Evolutionary conservation across 2,113 vertebrate genomes (phyloP), one percentile per base, ranked within the genome.

Genomic region (Oostethus manadensis): DNA sequence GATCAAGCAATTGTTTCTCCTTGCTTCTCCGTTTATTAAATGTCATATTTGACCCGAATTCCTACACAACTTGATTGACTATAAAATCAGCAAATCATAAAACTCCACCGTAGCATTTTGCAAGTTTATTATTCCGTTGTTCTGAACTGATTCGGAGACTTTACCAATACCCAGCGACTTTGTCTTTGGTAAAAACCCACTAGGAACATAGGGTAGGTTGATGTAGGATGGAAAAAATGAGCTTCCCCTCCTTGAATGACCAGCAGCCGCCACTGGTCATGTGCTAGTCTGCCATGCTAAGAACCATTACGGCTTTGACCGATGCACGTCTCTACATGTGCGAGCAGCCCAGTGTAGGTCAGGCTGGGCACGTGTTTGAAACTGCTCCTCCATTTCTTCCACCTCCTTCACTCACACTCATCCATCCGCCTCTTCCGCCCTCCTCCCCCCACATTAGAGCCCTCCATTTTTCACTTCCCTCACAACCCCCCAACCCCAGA

Each of bases 31-130:
- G 71, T 70, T 84, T 83, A 80, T 81, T 78, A 81, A 80, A 84
- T 51, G 64, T 76, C 81, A 81, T 72, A 77, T 77, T 75, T 80
- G 80, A 79, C 83, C 85, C 64, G 81, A 77, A 86, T 86, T 87
- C 64, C 63, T 35, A 51, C 17, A 43, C 60, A 66, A 33, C 9
- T 53, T 17, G 10, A 53, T 29, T 33, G 15, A n/a, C n/a, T n/a
- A n/a, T n/a, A n/a, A n/a, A n/a, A n/a, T n/a, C n/a, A n/a, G n/a
- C n/a, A n/a, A n/a, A n/a, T n/a, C n/a, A n/a, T n/a, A n/a, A n/a
- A n/a, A n/a, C n/a, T n/a, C n/a, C n/a, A n/a, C n/a, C n/a, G n/a
- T n/a, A n/a, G n/a, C n/a, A n/a, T n/a, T n/a, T n/a, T n/a, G n/a
- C n/a, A n/a, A n/a, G n/a, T n/a, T n/a, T n/a, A n/a, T n/a, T n/a